These are phyloP conservation scores for Anabas testudineus DNA, from an alignment of 2,797 vertebrate species.

Conservation along the genomic window DNA sequence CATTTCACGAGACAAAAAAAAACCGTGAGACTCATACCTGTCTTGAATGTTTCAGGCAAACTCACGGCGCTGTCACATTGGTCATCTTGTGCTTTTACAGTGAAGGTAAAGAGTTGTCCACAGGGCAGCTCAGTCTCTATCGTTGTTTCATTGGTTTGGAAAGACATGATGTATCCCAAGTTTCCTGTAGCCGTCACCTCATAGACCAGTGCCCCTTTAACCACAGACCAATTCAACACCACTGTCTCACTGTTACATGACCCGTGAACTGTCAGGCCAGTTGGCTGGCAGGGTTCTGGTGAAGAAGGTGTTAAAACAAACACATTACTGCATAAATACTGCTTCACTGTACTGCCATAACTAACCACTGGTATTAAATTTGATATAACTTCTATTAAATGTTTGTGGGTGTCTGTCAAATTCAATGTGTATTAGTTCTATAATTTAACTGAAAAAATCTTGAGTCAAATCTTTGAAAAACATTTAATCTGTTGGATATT, in stretches of 20 bases:
- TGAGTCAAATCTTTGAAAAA: too few relatives aligned
- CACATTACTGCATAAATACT: not conserved
- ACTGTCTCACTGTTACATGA: constrained; percentile 76
- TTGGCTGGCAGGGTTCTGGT: constrained; percentile 81
- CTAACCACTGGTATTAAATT: too few relatives aligned
- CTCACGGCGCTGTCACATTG: constrained; percentile 73
- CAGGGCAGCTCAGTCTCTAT: constrained; percentile 73
- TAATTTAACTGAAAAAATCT: too few relatives aligned
- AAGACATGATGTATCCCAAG: constrained; percentile 66
- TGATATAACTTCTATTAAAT: too few relatives aligned
- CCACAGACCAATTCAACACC: constrained; percentile 71
- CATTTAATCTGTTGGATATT: too few relatives aligned
- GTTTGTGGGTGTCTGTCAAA: too few relatives aligned
- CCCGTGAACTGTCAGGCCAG: constrained; percentile 51
- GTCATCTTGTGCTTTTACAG: constrained; percentile 64
- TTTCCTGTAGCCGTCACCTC: constrained; percentile 68
- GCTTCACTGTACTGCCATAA: not conserved
- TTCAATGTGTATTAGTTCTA: too few relatives aligned
- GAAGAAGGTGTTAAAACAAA: not conserved
- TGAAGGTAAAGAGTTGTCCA: constrained; percentile 82
- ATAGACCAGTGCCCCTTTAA: constrained; percentile 73
- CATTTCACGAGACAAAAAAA: not conserved
- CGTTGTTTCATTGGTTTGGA: constrained; percentile 62
- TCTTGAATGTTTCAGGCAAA: constrained; percentile 54
- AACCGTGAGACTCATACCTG: constrained; percentile 59